phyloP scores from a whole-genome alignment of 2,113 vertebrate genomes.

The Trichechus manatus region DNA sequence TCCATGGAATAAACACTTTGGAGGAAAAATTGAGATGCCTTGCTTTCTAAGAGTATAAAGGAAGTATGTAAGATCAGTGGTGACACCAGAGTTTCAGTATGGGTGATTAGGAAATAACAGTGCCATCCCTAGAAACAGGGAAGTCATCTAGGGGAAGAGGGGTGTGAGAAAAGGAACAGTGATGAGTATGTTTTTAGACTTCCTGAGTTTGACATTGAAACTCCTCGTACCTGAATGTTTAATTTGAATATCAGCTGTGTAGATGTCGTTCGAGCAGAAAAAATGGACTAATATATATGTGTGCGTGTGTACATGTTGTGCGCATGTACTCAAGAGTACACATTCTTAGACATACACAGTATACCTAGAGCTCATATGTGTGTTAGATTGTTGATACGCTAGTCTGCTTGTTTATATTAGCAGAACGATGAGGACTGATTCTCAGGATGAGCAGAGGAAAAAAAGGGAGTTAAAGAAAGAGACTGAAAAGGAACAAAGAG shows the following conservation, averaged over 20 bases:
- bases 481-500: background rate
- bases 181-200: slow-evolving; percentile 9
- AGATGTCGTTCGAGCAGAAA: slow-evolving; percentile 35
- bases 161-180: background rate
- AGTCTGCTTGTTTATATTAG: background rate
- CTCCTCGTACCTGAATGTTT: slow-evolving; percentile 5
- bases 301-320: background rate
- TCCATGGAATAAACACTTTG: background rate
- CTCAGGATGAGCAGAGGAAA: background rate
- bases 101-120: background rate
- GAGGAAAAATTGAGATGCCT: background rate
- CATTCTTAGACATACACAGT: background rate
- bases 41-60: slow-evolving; percentile 8
- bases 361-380: background rate
- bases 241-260: background rate
- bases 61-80: background rate
- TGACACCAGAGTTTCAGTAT: background rate
- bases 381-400: background rate
- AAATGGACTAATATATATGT: slow-evolving; percentile 29
- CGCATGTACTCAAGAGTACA: background rate
- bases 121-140: background rate
- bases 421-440: slow-evolving; percentile 1
- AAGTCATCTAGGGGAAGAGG: background rate
- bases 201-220: slow-evolving; percentile 13
- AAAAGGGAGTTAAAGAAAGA: background rate